A percentile compares a stretch with the other conserved stretches of the same genome.
phyloP scores from a whole-genome alignment of 2,888 invertebrate genomes.

The Hofmannophila pseudospretella region DNA sequence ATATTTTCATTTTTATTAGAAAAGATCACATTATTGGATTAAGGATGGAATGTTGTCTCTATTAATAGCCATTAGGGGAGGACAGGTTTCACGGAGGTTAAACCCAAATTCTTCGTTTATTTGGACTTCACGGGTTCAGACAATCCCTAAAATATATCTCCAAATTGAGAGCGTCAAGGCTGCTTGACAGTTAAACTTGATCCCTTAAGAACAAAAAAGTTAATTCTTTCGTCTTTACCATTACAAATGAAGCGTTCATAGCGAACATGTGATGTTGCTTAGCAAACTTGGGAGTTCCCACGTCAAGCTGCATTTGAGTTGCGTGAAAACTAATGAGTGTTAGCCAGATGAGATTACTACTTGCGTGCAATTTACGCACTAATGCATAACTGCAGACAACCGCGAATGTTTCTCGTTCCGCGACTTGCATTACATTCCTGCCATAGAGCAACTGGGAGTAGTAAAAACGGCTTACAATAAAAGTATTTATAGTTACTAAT shows the following conservation, averaged over 20 bases:
- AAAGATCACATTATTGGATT: slow-evolving; percentile 24
- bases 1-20: slow-evolving; percentile 13
- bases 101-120: slow-evolving; percentile 29
- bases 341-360: slow-evolving; percentile 59
- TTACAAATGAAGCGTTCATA: slow-evolving; percentile 31
- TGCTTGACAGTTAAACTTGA: slow-evolving; percentile 34
- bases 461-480: no score
- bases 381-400: slow-evolving; percentile 51
- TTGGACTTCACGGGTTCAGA: slow-evolving; percentile 19
- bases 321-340: slow-evolving; percentile 54
- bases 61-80: slow-evolving; percentile 35
- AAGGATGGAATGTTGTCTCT: slow-evolving; percentile 27
- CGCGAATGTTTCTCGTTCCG: slow-evolving; percentile 54
- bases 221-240: slow-evolving; percentile 15
- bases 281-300: slow-evolving; percentile 57
- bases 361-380: slow-evolving; percentile 61
- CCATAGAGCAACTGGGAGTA: no score
- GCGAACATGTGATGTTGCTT: slow-evolving; percentile 40
- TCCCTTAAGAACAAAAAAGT: slow-evolving; percentile 23
- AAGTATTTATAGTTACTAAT: no score
- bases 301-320: slow-evolving; percentile 40
- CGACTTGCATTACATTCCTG: slow-evolving; percentile 5
- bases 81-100: slow-evolving; percentile 28
- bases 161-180: slow-evolving; percentile 35
- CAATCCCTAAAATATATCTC: slow-evolving; percentile 36